A percentile compares a stretch with the other conserved stretches of the same genome.
These are phyloP conservation scores for Chromoteleia sp. DNA, from an alignment of 2,888 invertebrate genomes.

Conservation along the genomic window DNA sequence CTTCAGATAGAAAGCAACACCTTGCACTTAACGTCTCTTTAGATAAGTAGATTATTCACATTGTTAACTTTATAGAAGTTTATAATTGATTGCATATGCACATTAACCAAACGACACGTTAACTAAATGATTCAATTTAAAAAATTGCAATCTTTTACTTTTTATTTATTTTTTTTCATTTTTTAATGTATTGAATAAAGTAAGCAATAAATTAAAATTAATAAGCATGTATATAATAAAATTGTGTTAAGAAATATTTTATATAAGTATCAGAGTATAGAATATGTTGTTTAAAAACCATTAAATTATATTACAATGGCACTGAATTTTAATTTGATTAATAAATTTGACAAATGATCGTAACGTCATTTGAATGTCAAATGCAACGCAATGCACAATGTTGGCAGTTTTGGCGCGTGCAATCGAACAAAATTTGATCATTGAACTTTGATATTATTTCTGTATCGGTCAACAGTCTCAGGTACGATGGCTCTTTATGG, in stretches of 20 bases:
- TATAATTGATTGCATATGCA: neutral
- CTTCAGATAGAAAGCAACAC: conserved; percentile 39
- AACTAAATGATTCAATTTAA: neutral
- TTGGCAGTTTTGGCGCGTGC: conserved; percentile 12
- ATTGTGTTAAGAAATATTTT: too few relatives aligned
- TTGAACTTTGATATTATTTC: conserved; percentile 40
- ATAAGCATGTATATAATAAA: too few relatives aligned
- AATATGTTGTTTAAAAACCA: too few relatives aligned
- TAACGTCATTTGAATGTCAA: neutral
- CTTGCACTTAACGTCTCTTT: conserved; percentile 34
- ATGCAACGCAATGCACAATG: neutral
- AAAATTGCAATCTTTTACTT: too few relatives aligned
- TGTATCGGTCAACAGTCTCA: conserved; percentile 85
- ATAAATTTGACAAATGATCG: neutral
- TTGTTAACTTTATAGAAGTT: conserved; percentile 12
- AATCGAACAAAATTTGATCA: conserved; percentile 20
- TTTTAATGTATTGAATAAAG: too few relatives aligned
- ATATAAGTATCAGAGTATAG: too few relatives aligned
- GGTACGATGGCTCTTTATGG: conserved; percentile 87
- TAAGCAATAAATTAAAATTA: too few relatives aligned
- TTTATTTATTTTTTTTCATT: too few relatives aligned
- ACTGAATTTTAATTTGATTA: neutral
- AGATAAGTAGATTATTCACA: conserved; percentile 32
- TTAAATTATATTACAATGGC: too few relatives aligned
- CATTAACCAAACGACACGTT: neutral